Conservation (phyloP, 2,888 invertebrate genomes). For the Stomorhina lunata region DNA sequence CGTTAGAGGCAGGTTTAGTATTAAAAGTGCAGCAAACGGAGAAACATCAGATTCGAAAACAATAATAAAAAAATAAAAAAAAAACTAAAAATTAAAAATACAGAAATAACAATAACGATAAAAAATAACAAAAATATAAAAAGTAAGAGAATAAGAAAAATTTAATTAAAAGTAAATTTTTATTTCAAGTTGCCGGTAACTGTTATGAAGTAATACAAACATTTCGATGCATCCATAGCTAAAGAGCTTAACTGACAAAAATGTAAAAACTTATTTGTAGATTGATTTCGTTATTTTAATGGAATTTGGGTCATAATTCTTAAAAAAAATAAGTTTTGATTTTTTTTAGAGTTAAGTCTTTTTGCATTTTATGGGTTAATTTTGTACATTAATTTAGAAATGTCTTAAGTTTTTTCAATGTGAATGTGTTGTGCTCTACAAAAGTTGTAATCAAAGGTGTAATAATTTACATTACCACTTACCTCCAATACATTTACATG, state of each 20-base stretch:
- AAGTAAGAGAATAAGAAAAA: conserved; percentile 2
- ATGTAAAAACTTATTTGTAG: too few relatives aligned
- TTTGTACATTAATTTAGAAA: too few relatives aligned
- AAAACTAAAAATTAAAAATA: neutral
- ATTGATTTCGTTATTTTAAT: too few relatives aligned
- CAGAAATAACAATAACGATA: neutral
- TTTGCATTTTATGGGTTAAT: too few relatives aligned
- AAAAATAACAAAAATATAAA: neutral
- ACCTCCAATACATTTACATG: neutral
- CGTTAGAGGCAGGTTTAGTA: conserved; percentile 52
- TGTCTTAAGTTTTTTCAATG: too few relatives aligned
- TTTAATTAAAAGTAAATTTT: neutral
- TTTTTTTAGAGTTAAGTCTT: too few relatives aligned
- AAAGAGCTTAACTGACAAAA: too few relatives aligned
- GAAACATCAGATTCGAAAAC: conserved; percentile 43
- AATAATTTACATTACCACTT: conserved; percentile 14
- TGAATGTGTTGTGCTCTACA: too few relatives aligned
- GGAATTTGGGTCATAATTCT: too few relatives aligned
- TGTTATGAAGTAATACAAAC: conserved; percentile 1
- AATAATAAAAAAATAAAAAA: neutral
- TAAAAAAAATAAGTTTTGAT: too few relatives aligned
- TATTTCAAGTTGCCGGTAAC: conserved; percentile 30
- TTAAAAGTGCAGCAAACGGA: conserved; percentile 56
- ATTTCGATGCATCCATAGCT: too few relatives aligned
- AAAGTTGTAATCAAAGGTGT: neutral